These are phyloP conservation scores for Drosophila multiciliata DNA, from an alignment of 2,888 invertebrate genomes.

Conservation along the genomic window DNA sequence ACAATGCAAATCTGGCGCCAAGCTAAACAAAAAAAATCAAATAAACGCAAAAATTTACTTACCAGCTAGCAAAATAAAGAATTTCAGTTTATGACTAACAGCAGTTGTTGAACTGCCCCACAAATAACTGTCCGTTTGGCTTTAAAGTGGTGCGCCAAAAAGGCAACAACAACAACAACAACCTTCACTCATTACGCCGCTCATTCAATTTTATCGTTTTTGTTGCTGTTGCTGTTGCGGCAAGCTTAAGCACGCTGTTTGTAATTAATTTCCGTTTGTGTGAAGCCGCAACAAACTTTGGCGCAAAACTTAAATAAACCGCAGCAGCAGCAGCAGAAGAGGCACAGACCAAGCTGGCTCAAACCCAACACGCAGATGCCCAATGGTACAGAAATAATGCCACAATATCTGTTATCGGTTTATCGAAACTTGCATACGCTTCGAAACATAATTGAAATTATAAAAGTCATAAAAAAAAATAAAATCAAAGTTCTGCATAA, in stretches of 20 bases:
- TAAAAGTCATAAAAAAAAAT: not conserved
- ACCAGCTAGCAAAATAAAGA: constrained; percentile 61
- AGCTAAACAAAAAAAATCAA: constrained; percentile 4
- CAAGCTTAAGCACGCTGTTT: constrained; percentile 71
- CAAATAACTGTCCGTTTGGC: constrained; percentile 39
- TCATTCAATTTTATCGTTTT: constrained; percentile 56
- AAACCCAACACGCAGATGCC: constrained; percentile 14
- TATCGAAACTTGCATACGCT: constrained; percentile 19
- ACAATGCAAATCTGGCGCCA: constrained; percentile 57
- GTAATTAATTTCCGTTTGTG: constrained; percentile 80
- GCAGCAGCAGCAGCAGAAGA: constrained; percentile 47
- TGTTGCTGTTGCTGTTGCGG: constrained; percentile 38
- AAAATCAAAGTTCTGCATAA: not conserved
- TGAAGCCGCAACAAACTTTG: constrained; percentile 69
- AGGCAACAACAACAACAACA: constrained; percentile 14
- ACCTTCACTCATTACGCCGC: constrained; percentile 67
- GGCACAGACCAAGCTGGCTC: constrained; percentile 8
- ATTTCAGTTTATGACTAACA: constrained; percentile 57
- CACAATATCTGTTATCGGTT: not conserved
- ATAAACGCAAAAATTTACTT: constrained; percentile 48
- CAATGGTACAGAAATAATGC: constrained; percentile 41
- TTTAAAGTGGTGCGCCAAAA: constrained; percentile 28
- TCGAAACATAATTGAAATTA: not conserved
- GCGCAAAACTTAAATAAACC: constrained; percentile 69
- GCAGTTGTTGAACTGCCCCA: constrained; percentile 25